Conservation (phyloP, 2,113 vertebrate genomes). For the Mobula hypostoma region DNA sequence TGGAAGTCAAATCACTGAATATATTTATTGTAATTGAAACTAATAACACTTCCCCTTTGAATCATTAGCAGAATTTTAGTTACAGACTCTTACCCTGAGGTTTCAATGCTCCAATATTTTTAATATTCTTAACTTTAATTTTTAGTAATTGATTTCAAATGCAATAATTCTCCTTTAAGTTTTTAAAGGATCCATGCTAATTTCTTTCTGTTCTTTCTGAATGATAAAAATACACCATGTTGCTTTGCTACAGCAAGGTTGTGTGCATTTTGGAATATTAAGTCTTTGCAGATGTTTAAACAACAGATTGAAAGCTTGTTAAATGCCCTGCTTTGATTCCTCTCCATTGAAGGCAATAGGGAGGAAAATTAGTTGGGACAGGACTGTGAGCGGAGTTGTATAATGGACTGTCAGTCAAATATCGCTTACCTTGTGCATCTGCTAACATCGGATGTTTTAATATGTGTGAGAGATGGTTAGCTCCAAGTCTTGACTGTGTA, state of each 20-base stretch:
- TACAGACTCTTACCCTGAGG: neutral
- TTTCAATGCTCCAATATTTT: neutral
- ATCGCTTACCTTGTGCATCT: neutral
- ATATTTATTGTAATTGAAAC: no score
- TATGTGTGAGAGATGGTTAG: neutral
- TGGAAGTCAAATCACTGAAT: no score
- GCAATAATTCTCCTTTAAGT: neutral
- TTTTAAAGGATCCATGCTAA: neutral
- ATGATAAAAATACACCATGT: neutral
- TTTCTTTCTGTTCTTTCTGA: neutral
- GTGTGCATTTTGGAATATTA: neutral
- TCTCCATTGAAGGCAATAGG: neutral
- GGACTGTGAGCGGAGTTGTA: neutral
- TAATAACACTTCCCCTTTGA: no score
- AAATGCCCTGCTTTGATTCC: neutral
- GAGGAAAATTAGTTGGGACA: neutral
- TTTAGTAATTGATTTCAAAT: neutral
- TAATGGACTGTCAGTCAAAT: neutral
- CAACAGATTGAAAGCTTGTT: neutral
- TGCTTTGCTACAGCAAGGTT: neutral
- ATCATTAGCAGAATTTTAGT: neutral
- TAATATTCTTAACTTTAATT: neutral
- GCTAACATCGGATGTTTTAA: neutral
- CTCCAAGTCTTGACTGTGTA: neutral
- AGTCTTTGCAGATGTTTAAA: neutral